Percentiles rank a stretch among this genome's conserved stretches.
phyloP scores from a whole-genome alignment of 2,888 invertebrate species.

The Meliscaeva auricollis region DNA sequence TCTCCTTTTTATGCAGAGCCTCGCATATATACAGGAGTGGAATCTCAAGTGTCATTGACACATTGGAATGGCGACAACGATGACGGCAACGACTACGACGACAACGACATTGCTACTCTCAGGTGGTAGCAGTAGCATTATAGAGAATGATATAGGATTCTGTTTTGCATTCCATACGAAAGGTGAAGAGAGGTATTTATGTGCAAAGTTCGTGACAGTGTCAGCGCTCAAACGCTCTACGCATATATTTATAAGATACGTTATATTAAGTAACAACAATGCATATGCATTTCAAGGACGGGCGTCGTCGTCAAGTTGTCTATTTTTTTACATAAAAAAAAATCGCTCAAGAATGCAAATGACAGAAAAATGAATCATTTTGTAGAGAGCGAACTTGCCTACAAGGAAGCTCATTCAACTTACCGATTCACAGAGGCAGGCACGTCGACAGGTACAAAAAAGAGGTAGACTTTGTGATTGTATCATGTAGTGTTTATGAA shows the following conservation, averaged over 20 bases:
- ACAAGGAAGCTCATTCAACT: conserved; percentile 41
- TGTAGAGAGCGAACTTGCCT: conserved; percentile 15
- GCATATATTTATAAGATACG: conserved; percentile 30
- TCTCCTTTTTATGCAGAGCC: conserved; percentile 57
- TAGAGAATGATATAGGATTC: conserved; percentile 41
- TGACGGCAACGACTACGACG: conserved; percentile 13
- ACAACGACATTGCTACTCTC: conserved; percentile 52
- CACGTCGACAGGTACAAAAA: conserved; percentile 8
- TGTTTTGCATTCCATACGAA: conserved; percentile 65
- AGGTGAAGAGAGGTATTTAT: conserved; percentile 64
- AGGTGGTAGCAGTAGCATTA: conserved; percentile 53
- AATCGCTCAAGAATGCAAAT: conserved; percentile 30
- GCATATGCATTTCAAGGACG: conserved; percentile 64
- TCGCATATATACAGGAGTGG: conserved; percentile 38
- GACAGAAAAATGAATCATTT: conserved; percentile 35
- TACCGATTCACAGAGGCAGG: conserved; percentile 4
- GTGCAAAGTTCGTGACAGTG: conserved; percentile 67
- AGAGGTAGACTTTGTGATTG: neutral
- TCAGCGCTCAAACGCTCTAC: conserved; percentile 36
- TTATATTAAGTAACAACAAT: conserved; percentile 55
- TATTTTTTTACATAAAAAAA: conserved; percentile 46
- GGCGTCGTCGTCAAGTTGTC: conserved; percentile 41
- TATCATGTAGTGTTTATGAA: conserved; percentile 4
- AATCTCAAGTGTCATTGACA: conserved; percentile 75
- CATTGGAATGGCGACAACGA: conserved; percentile 56